Evolutionary conservation across 2,888 invertebrate genomes (phyloP), one percentile per base, ranked within the genome.

Genomic region (Halocaridina rubra): DNA sequence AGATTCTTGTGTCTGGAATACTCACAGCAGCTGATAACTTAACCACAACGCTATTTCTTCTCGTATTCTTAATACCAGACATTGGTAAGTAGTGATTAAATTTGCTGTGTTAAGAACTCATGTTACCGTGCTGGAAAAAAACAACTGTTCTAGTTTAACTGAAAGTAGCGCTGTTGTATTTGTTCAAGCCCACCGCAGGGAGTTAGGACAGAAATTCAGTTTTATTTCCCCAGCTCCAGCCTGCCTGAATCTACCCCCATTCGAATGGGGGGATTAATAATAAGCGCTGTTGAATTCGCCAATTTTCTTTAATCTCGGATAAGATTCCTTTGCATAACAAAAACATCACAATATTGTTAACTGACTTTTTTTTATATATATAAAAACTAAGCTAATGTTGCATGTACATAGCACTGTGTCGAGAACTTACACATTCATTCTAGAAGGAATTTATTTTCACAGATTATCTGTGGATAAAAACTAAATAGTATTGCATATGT

Each of bases 1-100:
- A 88, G 59, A 61, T 86, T 19, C 69, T 88, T 8, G 69, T 82
- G n/a, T 67, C 59, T 2, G 77, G 59, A 0, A 27, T 71, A 19
- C 39, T 82, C 22, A 61, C 64, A 0, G 71, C 61, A 22, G 57
- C 53, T 3, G 82, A 82, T 39, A 77, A 32, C 71, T 24, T 77
- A 1, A 13, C 27, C 57, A 57, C 53, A 4, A 10, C 39, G 8
- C 8, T 67, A 16, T 80, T 85, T 32, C 74, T 80, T 2, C n/a
- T 80, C 13, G 24, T 80, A 3, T 85, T 67, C 57, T 33, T 74
- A n/a, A 53, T 85, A 13, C 76, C 69, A 10, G 33, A 57, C 29
- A 32, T 75, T 30, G 64, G 84, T 85, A 80, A 75, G 84, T 7
- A 8, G n/a, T 64, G n/a, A n/a, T n/a, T n/a, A n/a, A n/a, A n/a